Conservation (phyloP, 1,140 invertebrate species). For the Drosophila murphyi region DNA sequence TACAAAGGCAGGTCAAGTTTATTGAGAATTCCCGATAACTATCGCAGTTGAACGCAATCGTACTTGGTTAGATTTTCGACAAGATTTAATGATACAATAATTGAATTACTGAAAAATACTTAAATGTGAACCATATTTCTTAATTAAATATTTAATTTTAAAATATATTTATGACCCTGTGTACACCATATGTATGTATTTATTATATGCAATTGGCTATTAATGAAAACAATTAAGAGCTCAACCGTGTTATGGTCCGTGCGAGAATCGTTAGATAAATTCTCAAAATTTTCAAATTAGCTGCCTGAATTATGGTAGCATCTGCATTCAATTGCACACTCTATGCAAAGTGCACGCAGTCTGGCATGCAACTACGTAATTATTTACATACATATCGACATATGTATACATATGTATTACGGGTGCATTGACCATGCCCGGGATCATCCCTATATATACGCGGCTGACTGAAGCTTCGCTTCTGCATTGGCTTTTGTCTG, state of each 20-base stretch:
- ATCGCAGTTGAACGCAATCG: too few species aligned
- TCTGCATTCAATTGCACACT: constrained; percentile 76
- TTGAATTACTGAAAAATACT: too few species aligned
- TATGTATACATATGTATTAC: background rate
- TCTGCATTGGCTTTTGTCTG: constrained; percentile 42
- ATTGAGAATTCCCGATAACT: background rate
- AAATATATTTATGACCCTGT: constrained; percentile 2
- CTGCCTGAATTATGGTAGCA: constrained; percentile 68
- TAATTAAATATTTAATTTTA: constrained; percentile 1
- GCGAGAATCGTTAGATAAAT: constrained; percentile 70
- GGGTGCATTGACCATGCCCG: constrained; percentile 25
- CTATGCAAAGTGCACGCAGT: constrained; percentile 54
- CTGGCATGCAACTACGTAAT: constrained; percentile 39
- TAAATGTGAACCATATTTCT: background rate
- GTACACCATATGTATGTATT: background rate
- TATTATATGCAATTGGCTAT: constrained; percentile 1
- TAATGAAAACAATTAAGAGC: constrained; percentile 36
- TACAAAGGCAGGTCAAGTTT: background rate
- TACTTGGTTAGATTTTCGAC: too few species aligned
- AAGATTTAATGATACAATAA: too few species aligned
- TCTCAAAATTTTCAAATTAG: constrained; percentile 74
- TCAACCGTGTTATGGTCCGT: constrained; percentile 7
- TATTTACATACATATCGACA: background rate
- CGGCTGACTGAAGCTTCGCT: constrained; percentile 25
- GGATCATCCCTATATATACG: constrained; percentile 27